Conservation (phyloP, 1,140 invertebrate genomes). For the Lepidotrigona ventralis region DNA sequence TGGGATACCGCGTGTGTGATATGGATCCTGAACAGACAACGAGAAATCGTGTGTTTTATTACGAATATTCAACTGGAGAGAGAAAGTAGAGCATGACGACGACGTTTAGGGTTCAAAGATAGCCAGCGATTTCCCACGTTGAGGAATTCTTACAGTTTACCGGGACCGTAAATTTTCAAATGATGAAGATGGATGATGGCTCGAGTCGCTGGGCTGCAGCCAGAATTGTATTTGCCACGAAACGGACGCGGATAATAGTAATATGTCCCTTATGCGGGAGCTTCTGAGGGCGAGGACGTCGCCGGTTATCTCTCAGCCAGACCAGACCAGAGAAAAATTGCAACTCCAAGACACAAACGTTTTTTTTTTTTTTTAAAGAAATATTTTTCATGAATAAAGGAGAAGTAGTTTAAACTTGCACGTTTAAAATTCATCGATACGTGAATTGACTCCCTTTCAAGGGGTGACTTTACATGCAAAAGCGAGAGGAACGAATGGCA, state of each 20-base stretch:
- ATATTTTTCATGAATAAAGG: too few relatives aligned
- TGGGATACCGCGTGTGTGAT: too few relatives aligned
- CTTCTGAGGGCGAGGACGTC: background rate
- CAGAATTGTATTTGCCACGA: conserved; percentile 16
- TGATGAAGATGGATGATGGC: conserved; percentile 33
- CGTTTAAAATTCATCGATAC: too few relatives aligned
- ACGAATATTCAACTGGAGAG: background rate
- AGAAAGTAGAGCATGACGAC: background rate
- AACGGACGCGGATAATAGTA: conserved; percentile 25
- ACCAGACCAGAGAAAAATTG: background rate
- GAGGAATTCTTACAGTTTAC: background rate
- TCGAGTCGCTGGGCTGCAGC: background rate
- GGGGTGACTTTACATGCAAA: too few relatives aligned
- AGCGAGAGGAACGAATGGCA: too few relatives aligned
- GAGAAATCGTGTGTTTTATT: background rate
- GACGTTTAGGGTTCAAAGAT: background rate
- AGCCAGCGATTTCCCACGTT: background rate
- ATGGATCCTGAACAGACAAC: too few relatives aligned
- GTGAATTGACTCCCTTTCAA: too few relatives aligned
- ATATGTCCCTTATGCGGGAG: background rate
- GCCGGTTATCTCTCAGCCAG: background rate
- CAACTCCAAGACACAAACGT: background rate
- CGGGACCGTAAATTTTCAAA: conserved; percentile 23
- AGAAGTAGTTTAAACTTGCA: too few relatives aligned
- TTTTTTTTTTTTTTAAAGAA: too few relatives aligned